Conservation (phyloP, 2,113 vertebrate species). For the Colossoma macropomum region DNA sequence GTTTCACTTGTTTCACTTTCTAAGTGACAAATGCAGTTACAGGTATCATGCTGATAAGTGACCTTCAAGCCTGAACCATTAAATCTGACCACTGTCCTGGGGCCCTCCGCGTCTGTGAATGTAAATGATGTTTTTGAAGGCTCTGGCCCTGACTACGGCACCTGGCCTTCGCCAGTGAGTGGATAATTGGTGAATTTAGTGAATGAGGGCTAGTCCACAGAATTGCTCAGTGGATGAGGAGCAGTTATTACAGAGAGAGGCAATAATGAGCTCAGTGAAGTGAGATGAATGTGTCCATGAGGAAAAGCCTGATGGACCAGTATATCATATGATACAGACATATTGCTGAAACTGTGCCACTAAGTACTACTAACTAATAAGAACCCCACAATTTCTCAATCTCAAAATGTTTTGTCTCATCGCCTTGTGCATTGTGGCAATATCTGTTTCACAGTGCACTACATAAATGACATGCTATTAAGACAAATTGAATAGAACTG, state of each 20-base stretch:
- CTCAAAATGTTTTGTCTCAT: no score
- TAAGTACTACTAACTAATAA: no score
- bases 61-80: conserved; percentile 23
- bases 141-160: background rate
- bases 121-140: conserved; percentile 23
- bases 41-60: background rate
- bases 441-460: no score
- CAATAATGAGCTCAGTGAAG: conserved; percentile 63
- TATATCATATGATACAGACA: background rate
- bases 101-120: conserved; percentile 14
- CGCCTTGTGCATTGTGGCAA: no score
- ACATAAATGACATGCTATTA: no score
- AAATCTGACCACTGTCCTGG: conserved; percentile 9
- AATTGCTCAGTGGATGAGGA: conserved; percentile 54
- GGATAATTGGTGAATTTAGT: conserved; percentile 27
- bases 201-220: background rate
- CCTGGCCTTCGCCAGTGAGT: background rate
- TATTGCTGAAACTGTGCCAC: background rate
- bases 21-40: background rate
- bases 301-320: background rate
- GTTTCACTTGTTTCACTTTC: background rate
- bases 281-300: conserved; percentile 54
- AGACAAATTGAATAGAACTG: no score
- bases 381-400: background rate
- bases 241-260: conserved; percentile 66